A percentile compares a stretch with the other conserved stretches of the same genome.
Conservation (phyloP, 2,797 vertebrate genomes). For the Hirundo rustica region DNA sequence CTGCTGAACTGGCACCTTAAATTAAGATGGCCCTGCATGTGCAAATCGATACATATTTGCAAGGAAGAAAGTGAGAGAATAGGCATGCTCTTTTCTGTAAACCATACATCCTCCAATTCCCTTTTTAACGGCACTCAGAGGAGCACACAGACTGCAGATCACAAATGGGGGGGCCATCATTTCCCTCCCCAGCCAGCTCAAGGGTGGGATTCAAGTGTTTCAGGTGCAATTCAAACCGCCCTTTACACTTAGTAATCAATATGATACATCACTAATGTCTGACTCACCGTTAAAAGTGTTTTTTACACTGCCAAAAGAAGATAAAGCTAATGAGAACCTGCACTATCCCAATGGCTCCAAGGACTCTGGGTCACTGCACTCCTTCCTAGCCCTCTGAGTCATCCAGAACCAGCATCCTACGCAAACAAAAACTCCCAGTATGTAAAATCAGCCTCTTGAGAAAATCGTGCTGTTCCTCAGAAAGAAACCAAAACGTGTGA, state of each 20-base stretch:
- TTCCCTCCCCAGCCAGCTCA: not conserved
- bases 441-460: not conserved
- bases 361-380: not conserved
- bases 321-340: not conserved
- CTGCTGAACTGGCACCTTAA: not conserved
- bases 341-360: not conserved
- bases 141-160: not conserved
- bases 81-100: not conserved
- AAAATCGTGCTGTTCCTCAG: not conserved
- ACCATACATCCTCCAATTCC: not conserved
- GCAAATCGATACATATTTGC: not conserved
- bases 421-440: not conserved
- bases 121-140: not conserved
- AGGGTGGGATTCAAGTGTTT: not conserved
- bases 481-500: not conserved
- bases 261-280: not conserved
- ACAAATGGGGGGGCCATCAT: not conserved
- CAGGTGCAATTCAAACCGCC: not conserved
- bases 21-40: not conserved
- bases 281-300: not conserved
- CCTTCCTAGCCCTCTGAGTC: not conserved
- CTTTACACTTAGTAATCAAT: not conserved
- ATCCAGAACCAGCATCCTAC: not conserved
- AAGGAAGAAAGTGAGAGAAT: not conserved
- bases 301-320: not conserved